phyloP scores from a whole-genome alignment of 2,797 vertebrate genomes.

The Malacoraja senta region DNA sequence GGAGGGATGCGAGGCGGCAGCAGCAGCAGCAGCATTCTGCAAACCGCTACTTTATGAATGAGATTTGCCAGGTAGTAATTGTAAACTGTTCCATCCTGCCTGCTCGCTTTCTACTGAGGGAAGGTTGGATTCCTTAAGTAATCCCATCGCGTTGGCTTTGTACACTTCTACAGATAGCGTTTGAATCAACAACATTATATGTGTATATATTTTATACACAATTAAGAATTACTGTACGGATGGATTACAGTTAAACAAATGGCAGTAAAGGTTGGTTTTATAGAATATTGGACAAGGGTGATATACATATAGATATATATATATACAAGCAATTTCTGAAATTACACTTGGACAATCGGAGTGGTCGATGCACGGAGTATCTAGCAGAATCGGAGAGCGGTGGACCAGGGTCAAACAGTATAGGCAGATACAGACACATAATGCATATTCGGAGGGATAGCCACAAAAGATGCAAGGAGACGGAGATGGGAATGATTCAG shows the following conservation, averaged over 20 bases:
- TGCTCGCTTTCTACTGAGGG: not conserved
- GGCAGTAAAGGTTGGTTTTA: not conserved
- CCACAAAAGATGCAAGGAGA: not conserved
- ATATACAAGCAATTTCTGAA: not conserved
- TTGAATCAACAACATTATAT: not conserved
- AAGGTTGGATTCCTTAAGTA: not conserved
- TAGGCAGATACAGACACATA: not conserved
- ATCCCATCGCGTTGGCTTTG: not conserved
- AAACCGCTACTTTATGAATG: constrained; percentile 9
- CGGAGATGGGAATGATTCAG: not conserved
- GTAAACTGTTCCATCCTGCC: not conserved
- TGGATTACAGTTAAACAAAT: not conserved
- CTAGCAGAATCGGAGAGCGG: not conserved
- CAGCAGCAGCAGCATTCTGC: not conserved
- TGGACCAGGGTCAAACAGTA: not conserved
- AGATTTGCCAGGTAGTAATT: not conserved
- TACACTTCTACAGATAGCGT: not conserved
- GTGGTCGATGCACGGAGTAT: not conserved
- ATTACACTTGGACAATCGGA: not conserved
- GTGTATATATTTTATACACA: not conserved
- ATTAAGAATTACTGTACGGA: no score
- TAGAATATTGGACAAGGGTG: not conserved
- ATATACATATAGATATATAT: not conserved
- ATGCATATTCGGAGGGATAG: not conserved
- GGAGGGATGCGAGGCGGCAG: not conserved